Base-by-base conservation (phyloP, 2,113 vertebrate genomes). In the Axis porcinus region DNA sequence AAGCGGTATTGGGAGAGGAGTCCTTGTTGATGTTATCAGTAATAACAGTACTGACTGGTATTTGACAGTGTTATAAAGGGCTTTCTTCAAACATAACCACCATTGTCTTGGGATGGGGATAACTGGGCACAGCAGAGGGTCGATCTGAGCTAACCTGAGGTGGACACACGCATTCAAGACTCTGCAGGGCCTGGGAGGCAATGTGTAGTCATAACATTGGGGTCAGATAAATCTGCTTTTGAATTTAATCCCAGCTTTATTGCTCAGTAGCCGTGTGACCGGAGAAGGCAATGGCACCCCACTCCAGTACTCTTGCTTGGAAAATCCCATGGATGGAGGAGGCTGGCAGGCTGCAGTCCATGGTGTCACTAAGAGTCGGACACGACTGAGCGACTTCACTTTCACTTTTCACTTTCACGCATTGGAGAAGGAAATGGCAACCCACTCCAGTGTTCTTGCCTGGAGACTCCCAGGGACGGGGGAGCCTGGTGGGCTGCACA, bases 231-330 rank as follows among this genome's bases (percentile, higher is more conserved):
- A 84, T 81, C 85, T 86, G 27, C 43, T 89, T 95, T 85, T 88
- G 92, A 89, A 86, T 85, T 88, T 89, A 89, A 86, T 89, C 86
- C 83, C 85, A 76, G 36, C 54, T 94, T 84, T 52, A 50, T 70
- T 76, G 64, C 85, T 3, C 67, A 27, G 33, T 67, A 82, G 55
- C 54, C 43, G 1, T 25, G 54, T 78, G 67, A 82, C 43, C 23
- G 3, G 47, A 50, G 47, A 50, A 50, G 47, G 47, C 47, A 50
- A 50, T 13, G 12, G 47, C 47, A 50, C 12, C 47, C 12, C 47
- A 50, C 47, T 50, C 47, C 12, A 50, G 12, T 50, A 50, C 47
- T 50, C 47, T 50, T 50, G 47, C 47, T 2, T 50, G 47, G 47
- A 50, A 50, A 50, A 14, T 13, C 47, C 47, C 47, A 50, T 50